These are phyloP conservation scores for Cephus nigrinus DNA, from an alignment of 2,888 invertebrate species.

Conservation along the genomic window DNA sequence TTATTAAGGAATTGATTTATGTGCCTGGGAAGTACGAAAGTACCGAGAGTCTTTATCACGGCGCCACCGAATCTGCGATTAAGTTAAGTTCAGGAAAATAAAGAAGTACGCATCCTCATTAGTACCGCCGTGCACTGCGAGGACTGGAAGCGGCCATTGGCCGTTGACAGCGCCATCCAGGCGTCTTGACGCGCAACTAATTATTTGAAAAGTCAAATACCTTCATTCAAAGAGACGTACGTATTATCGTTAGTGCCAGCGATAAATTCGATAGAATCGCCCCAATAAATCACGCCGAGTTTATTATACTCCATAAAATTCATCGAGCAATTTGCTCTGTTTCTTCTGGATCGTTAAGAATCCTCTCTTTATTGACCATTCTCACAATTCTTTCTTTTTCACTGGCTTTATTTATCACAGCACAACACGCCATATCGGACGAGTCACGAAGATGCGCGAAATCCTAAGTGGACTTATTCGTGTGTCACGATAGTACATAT, in stretches of 20 bases:
- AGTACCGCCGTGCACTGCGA: not conserved
- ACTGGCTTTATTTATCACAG: not conserved
- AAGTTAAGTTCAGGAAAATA: not conserved
- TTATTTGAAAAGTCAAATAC: not conserved
- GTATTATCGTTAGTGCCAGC: not conserved
- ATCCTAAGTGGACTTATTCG: not conserved
- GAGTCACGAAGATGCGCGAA: not conserved
- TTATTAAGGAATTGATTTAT: constrained; percentile 50
- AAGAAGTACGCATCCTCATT: not conserved
- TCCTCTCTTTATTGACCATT: not conserved
- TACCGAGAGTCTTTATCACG: constrained; percentile 23
- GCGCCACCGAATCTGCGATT: not conserved
- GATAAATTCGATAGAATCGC: not conserved
- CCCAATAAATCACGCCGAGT: not conserved
- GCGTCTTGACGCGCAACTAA: not conserved
- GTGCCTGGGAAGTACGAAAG: constrained; percentile 20
- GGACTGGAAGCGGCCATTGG: not conserved
- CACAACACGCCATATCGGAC: not conserved
- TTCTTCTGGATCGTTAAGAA: not conserved
- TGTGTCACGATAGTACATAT: not conserved
- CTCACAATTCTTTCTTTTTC: not conserved
- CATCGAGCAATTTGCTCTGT: not conserved
- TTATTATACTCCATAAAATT: not conserved
- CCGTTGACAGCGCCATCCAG: not conserved
- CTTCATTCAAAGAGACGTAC: not conserved